phyloP scores from a whole-genome alignment of 2,113 vertebrate genomes.

The Nyctereutes procyonoides region DNA sequence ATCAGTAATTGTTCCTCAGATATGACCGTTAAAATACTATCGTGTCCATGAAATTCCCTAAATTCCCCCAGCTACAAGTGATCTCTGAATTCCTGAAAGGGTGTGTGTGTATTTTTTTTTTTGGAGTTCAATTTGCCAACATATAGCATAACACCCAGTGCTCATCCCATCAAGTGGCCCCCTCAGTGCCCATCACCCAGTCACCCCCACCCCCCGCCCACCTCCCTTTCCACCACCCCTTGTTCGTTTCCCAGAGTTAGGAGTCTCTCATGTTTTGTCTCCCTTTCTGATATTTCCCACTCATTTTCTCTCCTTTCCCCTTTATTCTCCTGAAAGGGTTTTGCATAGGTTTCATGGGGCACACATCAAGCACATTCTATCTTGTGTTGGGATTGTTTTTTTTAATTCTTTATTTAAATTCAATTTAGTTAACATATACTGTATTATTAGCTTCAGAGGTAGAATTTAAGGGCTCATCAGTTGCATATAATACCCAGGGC shows the following conservation, averaged over 20 bases:
- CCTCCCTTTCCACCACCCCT: too few species aligned
- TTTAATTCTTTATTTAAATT: neutral
- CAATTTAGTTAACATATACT: neutral
- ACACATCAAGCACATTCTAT: neutral
- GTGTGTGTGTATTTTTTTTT: neutral
- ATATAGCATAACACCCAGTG: too few species aligned
- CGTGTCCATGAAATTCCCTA: neutral
- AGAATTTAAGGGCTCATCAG: neutral
- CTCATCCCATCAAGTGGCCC: too few species aligned
- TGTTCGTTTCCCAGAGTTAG: too few species aligned
- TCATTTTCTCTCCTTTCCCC: too few species aligned
- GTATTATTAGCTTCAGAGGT: neutral
- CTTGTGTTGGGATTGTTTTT: slow-evolving; percentile 1
- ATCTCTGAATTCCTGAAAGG: neutral
- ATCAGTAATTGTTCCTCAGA: neutral
- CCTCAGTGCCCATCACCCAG: too few species aligned
- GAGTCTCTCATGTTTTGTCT: too few species aligned
- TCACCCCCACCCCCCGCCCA: too few species aligned
- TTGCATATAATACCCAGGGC: neutral
- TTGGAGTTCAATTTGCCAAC: too few species aligned
- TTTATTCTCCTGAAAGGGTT: neutral
- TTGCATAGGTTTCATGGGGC: neutral
- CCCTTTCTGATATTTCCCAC: too few species aligned
- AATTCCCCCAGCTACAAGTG: neutral
- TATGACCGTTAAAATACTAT: slow-evolving; percentile 13